Base-by-base conservation (phyloP, 2,888 invertebrate genomes). In the Beris chalybata region DNA sequence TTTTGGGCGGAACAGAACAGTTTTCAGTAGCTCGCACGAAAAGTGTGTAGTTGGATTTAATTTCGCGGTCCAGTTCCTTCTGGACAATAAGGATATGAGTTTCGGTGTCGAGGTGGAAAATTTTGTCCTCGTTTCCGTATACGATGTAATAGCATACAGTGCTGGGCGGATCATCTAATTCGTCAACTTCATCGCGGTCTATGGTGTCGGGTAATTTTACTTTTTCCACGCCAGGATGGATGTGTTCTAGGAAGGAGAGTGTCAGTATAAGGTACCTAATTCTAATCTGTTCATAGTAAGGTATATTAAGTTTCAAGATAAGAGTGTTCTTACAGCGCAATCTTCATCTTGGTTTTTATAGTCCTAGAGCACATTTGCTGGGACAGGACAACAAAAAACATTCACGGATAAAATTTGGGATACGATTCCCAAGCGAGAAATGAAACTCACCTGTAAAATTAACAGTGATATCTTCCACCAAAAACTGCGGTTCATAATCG, bases 71-170 rank as follows among this genome's bases (percentile, higher is more conserved):
- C 57, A 95, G 77, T 63, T 87, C 86, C 73, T 85, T 85, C 0
- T 73, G 73, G 1, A 76, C 73, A 0, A 73, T 76, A 7, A 81
- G 70, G 12, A 80, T 88, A 77, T 95, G 94, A 5, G 87, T 86
- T 69, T 87, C 84, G 22, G 87, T 85, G 74, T 93, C 88, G 29
- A 95, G 77, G 56, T 83, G 82, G 76, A 95, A 95, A 65, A 86
- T 81, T 7, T 85, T 85, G 15, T 86, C 85, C 22, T 89, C 88
- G 75, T 95, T 92, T 12, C 95, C 95, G 5, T 87, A 87, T n/a
- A 95, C 87, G 58, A 97, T 91, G 75, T 89, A 96, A 77, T 95
- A 97, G 76, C 96, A 97, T n/a, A 95, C 92, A 68, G 91, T 89
- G 57, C 90, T 84, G 56, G 90, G 86, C 0, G 91, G 89, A 72